Evolutionary conservation across 2,888 invertebrate species (phyloP).

Genomic region (Drosophila stalkeri): DNA sequence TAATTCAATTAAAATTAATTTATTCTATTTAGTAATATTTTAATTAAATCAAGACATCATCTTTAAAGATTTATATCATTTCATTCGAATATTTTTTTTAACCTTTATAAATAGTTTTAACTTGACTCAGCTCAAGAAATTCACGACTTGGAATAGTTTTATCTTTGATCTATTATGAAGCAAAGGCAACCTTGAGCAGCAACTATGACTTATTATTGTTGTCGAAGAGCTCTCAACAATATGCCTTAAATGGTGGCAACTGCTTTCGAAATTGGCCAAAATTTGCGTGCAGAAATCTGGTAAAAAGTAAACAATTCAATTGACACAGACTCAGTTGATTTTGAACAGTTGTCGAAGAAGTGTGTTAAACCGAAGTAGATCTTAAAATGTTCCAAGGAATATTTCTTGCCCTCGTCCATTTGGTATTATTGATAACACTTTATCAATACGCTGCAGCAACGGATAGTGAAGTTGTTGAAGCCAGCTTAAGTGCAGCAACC

Average conservation of each 20-base stretch:
- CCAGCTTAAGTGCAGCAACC: slow-evolving; percentile 21
- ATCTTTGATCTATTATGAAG: slow-evolving; percentile 20
- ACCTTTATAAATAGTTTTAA: neutral
- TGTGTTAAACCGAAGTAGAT: neutral
- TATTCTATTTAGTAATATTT: no score
- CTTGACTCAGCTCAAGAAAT: slow-evolving; percentile 11
- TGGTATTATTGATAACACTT: slow-evolving; percentile 23
- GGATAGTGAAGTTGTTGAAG: slow-evolving; percentile 70
- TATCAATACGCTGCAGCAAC: slow-evolving; percentile 18
- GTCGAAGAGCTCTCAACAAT: slow-evolving; percentile 46
- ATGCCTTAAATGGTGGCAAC: slow-evolving; percentile 56
- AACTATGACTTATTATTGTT: neutral
- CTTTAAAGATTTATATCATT: no score
- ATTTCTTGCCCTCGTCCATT: slow-evolving; percentile 8
- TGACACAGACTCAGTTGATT: slow-evolving; percentile 45
- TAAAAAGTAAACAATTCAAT: slow-evolving; percentile 36
- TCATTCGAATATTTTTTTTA: neutral
- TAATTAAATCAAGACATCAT: no score
- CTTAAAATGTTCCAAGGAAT: slow-evolving; percentile 26
- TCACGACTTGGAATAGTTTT: neutral
- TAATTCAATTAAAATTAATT: no score
- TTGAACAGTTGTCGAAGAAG: slow-evolving; percentile 17
- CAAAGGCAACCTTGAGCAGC: slow-evolving; percentile 50
- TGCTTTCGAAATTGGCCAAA: slow-evolving; percentile 60
- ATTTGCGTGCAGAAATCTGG: slow-evolving; percentile 20